Evolutionary conservation across 2,113 vertebrate species (phyloP).

Genomic region (Lasiurus cinereus): DNA sequence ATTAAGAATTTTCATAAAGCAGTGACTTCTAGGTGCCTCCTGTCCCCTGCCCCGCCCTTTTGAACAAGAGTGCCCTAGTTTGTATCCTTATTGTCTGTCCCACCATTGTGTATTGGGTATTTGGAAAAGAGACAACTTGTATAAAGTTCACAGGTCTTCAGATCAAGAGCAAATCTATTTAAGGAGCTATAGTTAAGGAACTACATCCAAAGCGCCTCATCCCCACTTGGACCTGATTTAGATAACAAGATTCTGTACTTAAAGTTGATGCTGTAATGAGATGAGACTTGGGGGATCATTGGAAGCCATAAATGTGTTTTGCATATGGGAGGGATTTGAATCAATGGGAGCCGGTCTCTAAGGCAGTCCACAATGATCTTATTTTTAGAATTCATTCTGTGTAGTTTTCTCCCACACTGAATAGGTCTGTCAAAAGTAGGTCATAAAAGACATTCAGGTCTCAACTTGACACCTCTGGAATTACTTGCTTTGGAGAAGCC

Average conservation of each 20-base stretch:
- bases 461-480: background rate
- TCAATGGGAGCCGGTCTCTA: background rate
- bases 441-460: background rate
- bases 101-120: background rate
- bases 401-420: background rate
- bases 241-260: constrained; percentile 28
- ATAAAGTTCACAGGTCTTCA: background rate
- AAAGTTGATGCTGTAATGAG: background rate
- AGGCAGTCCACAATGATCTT: background rate
- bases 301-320: background rate
- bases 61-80: background rate
- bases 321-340: background rate
- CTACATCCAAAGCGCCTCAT: background rate
- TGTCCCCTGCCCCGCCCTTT: background rate
- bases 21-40: background rate
- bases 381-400: background rate
- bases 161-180: background rate
- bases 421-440: background rate
- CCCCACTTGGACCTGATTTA: background rate
- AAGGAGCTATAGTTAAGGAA: background rate
- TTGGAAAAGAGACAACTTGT: background rate
- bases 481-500: constrained; percentile 31
- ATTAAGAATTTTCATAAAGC: background rate
- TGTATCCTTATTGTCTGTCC: background rate
- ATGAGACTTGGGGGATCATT: background rate